Percentiles rank a stretch among this genome's conserved stretches.
These are phyloP conservation scores for Atta colombica DNA, from an alignment of 1,140 invertebrate species.

Conservation along the genomic window DNA sequence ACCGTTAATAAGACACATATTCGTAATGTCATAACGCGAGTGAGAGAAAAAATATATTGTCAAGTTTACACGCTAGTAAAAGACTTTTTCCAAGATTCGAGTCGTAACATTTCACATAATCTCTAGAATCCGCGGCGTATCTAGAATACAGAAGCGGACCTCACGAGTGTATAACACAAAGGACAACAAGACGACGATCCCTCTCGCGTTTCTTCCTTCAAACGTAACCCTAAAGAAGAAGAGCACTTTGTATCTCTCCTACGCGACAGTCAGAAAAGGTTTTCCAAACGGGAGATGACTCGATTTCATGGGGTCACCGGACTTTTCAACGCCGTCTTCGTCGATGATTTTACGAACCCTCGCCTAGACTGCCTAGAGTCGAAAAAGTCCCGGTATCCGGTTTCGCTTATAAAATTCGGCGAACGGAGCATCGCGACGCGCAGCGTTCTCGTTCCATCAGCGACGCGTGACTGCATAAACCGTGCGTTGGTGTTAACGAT, in stretches of 20 bases:
- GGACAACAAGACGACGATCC: not conserved
- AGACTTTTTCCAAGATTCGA: slow-evolving; percentile 14
- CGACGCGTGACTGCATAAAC: slow-evolving; percentile 82
- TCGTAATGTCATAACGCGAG: not conserved
- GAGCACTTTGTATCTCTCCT: slow-evolving; percentile 26
- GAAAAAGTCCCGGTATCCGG: slow-evolving; percentile 49
- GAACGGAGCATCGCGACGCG: slow-evolving; percentile 28
- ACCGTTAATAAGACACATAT: not conserved
- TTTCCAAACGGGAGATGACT: slow-evolving; percentile 42
- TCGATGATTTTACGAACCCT: slow-evolving; percentile 57
- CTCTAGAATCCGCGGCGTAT: slow-evolving; percentile 11
- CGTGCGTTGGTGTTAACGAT: slow-evolving; percentile 77
- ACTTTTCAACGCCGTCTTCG: slow-evolving; percentile 62
- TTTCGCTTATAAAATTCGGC: slow-evolving; percentile 23
- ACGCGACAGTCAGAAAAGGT: slow-evolving; percentile 39
- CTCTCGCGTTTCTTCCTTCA: slow-evolving; percentile 18
- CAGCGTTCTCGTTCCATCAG: slow-evolving; percentile 66
- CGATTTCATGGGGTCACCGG: slow-evolving; percentile 35
- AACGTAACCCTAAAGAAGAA: slow-evolving; percentile 45
- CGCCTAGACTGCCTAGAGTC: not conserved
- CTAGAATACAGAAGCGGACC: slow-evolving; percentile 14
- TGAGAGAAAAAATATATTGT: not conserved
- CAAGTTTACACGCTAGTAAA: not conserved
- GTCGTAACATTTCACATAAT: slow-evolving; percentile 23
- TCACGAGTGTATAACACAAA: slow-evolving; percentile 22